Evolutionary conservation across 2,888 invertebrate species (phyloP), one percentile per base, ranked within the genome.

Genomic region (Oasisia sp.): DNA sequence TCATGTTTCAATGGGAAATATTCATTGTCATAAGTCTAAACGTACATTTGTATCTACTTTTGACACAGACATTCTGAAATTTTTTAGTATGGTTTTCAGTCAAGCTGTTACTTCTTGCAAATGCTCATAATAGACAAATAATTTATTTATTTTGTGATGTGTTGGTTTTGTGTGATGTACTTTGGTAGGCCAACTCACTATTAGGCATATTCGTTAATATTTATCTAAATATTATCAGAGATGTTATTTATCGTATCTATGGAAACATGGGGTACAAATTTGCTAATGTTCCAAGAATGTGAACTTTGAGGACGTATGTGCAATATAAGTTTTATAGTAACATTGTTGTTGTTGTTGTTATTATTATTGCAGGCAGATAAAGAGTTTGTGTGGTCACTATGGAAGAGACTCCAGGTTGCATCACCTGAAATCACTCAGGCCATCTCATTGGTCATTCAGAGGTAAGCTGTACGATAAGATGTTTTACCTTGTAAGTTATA

Each of bases 321-420:
- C 44, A 38, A 44, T 14, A 32, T 74, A 74, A 27, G 27, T 27
- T 27, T 19, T n/a, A 74, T 19, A 27, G 74, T 74, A 27, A 19
- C 19, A 19, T 14, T 58, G 74, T n/a, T n/a, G 38, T 38, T 38
- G 1, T 38, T 38, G 38, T 38, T 38, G 38, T 44, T 58, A 45
- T 44, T 45, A 32, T n/a, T 45, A 89, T 93, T 91, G 8, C 93
- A 96, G 96, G 95, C 95, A 92, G 96, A 96, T 94, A 96, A 96
- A 93, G 96, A 96, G 92, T 96, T 96, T 96, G 96, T 96, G 1
- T 96, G 96, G 96, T 96, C 96, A 12, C 93, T 96, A 92, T 96
- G 96, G 96, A 96, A 96, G 93, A 95, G 95, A 45, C 94, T 96
- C 9, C 96, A 96, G 92, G 95, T 96, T 0, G 95, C 96, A 19